A percentile compares a stretch with the other conserved stretches of the same genome.
Evolutionary conservation across 2,888 invertebrate species (phyloP).

Genomic region (Sphinx pinastri): DNA sequence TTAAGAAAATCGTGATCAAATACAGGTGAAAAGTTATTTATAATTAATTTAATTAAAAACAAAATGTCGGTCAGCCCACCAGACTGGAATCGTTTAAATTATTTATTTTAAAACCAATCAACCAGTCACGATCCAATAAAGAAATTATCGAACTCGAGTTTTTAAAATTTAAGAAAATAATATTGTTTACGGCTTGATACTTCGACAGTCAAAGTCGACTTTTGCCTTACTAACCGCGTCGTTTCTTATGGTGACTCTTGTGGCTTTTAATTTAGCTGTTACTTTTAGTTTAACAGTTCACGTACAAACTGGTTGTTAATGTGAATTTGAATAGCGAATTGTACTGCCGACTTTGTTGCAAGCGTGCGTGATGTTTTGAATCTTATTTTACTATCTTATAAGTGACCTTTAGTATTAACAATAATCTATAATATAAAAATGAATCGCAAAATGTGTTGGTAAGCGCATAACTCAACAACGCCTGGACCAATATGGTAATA

Average conservation of each 20-base stretch:
- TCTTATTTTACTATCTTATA: too few species aligned
- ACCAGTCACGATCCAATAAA: constrained; percentile 36
- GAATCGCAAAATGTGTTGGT: too few species aligned
- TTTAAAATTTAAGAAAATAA: constrained; percentile 8
- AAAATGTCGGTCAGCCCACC: constrained; percentile 31
- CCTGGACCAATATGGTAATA: too few species aligned
- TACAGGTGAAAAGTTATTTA: constrained; percentile 37
- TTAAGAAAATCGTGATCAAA: constrained; percentile 31
- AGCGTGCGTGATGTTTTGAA: background rate
- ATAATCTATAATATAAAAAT: too few species aligned
- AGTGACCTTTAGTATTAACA: too few species aligned
- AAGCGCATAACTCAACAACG: too few species aligned
- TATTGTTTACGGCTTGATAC: background rate
- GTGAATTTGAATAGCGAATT: constrained; percentile 2
- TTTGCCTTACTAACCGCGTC: too few species aligned
- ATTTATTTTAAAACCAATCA: constrained; percentile 36
- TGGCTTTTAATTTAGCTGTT: too few species aligned
- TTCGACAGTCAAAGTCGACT: too few species aligned
- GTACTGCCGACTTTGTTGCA: too few species aligned
- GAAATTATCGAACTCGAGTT: constrained; percentile 29
- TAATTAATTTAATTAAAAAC: constrained; percentile 43
- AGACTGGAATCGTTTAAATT: constrained; percentile 37
- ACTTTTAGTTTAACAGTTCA: too few species aligned
- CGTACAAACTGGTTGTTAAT: background rate
- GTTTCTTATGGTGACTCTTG: too few species aligned